Conservation (phyloP, 2,797 vertebrate species). For the Chrysolophus pictus region DNA sequence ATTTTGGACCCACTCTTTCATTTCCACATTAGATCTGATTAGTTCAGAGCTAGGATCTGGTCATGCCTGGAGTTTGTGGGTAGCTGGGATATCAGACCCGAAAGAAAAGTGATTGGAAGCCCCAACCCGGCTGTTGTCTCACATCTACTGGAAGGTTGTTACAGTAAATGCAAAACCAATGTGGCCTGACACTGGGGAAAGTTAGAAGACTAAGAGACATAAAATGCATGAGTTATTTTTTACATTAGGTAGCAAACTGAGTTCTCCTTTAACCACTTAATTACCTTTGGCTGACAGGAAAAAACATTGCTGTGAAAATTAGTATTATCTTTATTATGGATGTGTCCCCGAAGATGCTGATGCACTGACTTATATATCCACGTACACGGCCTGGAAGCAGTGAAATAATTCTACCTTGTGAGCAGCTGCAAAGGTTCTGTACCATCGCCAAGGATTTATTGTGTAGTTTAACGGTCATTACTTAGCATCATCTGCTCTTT, state of each 20-base stretch:
- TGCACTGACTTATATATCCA: conserved; percentile 11
- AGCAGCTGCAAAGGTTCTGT: conserved; percentile 45
- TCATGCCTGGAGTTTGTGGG: background rate
- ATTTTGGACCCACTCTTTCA: background rate
- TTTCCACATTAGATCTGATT: background rate
- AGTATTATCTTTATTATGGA: conserved; percentile 62
- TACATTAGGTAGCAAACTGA: conserved; percentile 53
- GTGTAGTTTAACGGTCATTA: conserved; percentile 23
- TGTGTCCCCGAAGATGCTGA: conserved; percentile 58
- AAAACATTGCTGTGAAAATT: conserved; percentile 54
- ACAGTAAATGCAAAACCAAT: conserved; percentile 62
- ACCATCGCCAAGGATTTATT: conserved; percentile 56
- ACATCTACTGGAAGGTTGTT: conserved; percentile 6
- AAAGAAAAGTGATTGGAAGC: conserved; percentile 24
- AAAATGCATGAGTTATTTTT: conserved; percentile 67
- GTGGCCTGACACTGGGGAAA: conserved; percentile 58
- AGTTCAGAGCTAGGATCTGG: background rate
- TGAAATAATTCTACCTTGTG: conserved; percentile 62
- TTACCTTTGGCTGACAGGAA: conserved; percentile 61
- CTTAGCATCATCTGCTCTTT: conserved; percentile 50
- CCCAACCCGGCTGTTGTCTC: background rate
- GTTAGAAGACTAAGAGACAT: conserved; percentile 49
- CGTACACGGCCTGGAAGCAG: background rate
- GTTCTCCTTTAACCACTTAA: conserved; percentile 70
- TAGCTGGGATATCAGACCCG: background rate